Evolutionary conservation across 2,888 invertebrate species (phyloP).

Genomic region (Alloplasta piceator): DNA sequence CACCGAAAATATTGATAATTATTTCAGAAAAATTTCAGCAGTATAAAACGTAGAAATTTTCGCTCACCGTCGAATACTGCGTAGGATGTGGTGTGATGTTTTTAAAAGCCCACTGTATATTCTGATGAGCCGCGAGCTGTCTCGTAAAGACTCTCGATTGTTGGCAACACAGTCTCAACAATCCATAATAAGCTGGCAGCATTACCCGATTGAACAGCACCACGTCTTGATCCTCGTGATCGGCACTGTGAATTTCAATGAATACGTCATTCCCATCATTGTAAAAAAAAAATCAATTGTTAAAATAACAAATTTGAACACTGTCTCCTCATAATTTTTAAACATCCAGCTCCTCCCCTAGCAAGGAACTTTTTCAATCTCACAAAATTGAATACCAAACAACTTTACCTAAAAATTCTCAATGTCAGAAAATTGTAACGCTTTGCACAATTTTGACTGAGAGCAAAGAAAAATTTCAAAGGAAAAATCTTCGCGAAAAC

Average conservation of each 20-base stretch:
- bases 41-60: neutral
- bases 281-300: too few species aligned
- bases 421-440: too few species aligned
- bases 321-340: too few species aligned
- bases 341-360: too few species aligned
- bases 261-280: neutral
- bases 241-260: constrained; percentile 87
- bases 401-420: too few species aligned
- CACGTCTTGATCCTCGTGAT: constrained; percentile 98
- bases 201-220: constrained; percentile 96
- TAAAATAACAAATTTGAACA: too few species aligned
- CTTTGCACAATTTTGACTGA: neutral
- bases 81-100: constrained; percentile 98
- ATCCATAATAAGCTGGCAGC: constrained; percentile 96
- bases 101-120: constrained; percentile 98
- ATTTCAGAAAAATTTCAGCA: neutral
- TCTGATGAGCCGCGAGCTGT: constrained; percentile 95
- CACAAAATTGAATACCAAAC: too few species aligned
- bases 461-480: constrained; percentile 17
- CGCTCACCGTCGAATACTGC: constrained; percentile 91
- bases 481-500: neutral
- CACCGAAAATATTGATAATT: neutral
- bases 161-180: constrained; percentile 95
- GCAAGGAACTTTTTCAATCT: too few species aligned
- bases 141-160: constrained; percentile 94